Evolutionary conservation across 2,888 invertebrate species (phyloP).

Genomic region (Cabera pusaria): DNA sequence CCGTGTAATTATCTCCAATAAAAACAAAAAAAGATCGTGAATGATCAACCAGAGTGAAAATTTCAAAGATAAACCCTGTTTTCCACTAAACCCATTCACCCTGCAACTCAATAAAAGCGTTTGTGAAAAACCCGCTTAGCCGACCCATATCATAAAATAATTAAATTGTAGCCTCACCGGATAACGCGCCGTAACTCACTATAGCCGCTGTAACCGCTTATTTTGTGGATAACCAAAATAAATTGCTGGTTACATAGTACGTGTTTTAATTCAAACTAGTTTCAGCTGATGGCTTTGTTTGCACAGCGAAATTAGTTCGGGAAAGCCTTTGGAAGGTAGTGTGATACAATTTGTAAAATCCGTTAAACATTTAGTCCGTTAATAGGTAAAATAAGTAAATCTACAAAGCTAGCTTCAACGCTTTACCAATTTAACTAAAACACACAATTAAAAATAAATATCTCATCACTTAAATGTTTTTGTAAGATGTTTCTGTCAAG

Average conservation of each 20-base stretch:
- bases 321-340: too few relatives aligned
- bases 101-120: slow-evolving; percentile 14
- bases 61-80: too few relatives aligned
- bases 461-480: too few relatives aligned
- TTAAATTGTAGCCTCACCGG: slow-evolving; percentile 19
- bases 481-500: too few relatives aligned
- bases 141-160: slow-evolving; percentile 28
- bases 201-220: slow-evolving; percentile 18
- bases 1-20: too few relatives aligned
- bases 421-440: slow-evolving; percentile 1
- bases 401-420: too few relatives aligned
- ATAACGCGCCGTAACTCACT: slow-evolving; percentile 25
- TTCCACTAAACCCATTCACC: slow-evolving; percentile 2
- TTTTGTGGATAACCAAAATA: slow-evolving; percentile 23
- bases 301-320: slow-evolving; percentile 2
- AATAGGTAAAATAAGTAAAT: too few relatives aligned
- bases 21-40: too few relatives aligned
- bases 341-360: too few relatives aligned
- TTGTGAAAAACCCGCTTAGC: slow-evolving; percentile 13
- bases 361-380: too few relatives aligned
- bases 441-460: background rate
- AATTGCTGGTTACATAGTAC: slow-evolving; percentile 14
- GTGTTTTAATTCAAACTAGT: slow-evolving; percentile 18
- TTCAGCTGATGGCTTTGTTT: slow-evolving; percentile 7
- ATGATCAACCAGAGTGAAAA: too few relatives aligned